Base-by-base conservation (phyloP, 2,888 invertebrate genomes). In the Drosophila melanosoma region DNA sequence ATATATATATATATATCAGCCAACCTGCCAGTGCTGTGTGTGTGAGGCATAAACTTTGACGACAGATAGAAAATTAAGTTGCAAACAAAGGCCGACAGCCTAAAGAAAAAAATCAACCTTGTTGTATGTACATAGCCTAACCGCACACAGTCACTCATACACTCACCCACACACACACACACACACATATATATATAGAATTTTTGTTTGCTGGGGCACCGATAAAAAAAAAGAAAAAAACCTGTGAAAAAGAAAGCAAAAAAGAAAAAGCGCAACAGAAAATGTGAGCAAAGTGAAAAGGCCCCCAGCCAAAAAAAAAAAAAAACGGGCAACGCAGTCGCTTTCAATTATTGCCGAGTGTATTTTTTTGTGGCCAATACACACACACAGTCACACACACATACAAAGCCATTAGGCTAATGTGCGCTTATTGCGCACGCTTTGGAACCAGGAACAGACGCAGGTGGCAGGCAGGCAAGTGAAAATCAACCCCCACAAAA, bases 371-470 rank as follows among this genome's bases (percentile, higher is more conserved):
- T 85, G 87, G 89, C 90, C 88, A 75, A 78, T 65, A 71, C 71
- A 79, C 67, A 75, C 63, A 74, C 73, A 70, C 38, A 59, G 40
- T 60, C 64, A 69, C 62, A 64, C 53, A 53, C 69, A 62, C 66
- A 79, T 59, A 81, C 64, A 82, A 51, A 81, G 65, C 90, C 87
- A 88, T 88, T 88, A 88, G 86, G 88, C 79, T 90, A 91, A 90
- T 89, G 90, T 87, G 83, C 79, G 86, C 80, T 87, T 87, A 90
- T 90, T 90, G 89, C 89, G 89, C 89, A 90, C 78, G 90, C 88
- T 89, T 90, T 85, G 85, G 75, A 85, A 78, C 71, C 77, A 79
- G 74, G 53, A 51, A 67, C 26, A 62, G 81, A 72, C 71, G 76
- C 68, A 82, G 52, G 61, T 26, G 52, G 52, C 26, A 11, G 20